phyloP scores from a whole-genome alignment of 2,797 vertebrate genomes.

The Leptodactylus fallax region DNA sequence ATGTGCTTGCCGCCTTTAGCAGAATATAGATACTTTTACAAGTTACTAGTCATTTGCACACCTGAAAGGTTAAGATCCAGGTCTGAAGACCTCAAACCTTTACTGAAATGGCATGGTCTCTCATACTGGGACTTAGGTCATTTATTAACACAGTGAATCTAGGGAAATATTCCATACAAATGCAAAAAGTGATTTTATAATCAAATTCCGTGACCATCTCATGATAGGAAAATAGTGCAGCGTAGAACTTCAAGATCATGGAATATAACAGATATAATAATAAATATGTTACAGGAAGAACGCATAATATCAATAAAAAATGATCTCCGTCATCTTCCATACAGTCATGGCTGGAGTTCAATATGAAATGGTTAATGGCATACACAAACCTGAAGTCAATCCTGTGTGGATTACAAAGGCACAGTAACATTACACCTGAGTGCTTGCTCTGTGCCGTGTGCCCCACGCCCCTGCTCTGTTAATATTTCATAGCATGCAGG shows the following conservation, averaged over 20 bases:
- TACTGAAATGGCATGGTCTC: background rate
- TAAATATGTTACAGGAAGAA: no score
- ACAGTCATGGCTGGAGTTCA: background rate
- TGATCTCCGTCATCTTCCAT: background rate
- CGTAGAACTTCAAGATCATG: background rate
- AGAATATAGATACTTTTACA: background rate
- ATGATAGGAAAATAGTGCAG: background rate
- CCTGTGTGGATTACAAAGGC: conserved; percentile 50
- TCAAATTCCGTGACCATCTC: background rate
- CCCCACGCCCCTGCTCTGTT: conserved; percentile 61
- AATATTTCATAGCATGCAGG: conserved; percentile 64
- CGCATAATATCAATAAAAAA: background rate
- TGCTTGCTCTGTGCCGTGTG: conserved; percentile 28
- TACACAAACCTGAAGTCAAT: conserved; percentile 17
- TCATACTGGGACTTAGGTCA: background rate
- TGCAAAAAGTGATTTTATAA: background rate
- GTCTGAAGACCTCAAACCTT: background rate
- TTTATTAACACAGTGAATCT: background rate
- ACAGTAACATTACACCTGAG: conserved; percentile 48
- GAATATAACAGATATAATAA: background rate
- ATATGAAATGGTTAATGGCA: conserved; percentile 39
- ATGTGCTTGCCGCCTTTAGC: background rate
- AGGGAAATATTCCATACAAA: background rate
- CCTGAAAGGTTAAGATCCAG: background rate
- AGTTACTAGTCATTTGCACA: background rate